Evolutionary conservation across 2,113 vertebrate species (phyloP), one percentile per base, ranked within the genome.

Genomic region (Parus major): DNA sequence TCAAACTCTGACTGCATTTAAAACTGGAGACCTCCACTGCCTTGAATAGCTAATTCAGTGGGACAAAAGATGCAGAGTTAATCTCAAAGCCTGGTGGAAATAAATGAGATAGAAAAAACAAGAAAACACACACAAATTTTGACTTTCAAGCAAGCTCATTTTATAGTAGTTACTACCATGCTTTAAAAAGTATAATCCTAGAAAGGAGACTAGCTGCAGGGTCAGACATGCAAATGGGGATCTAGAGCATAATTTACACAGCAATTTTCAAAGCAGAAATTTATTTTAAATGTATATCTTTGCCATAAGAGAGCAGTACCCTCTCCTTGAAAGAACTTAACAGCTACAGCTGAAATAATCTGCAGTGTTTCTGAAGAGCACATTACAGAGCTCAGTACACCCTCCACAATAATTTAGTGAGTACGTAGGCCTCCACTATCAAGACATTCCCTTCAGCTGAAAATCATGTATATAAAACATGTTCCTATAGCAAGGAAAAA

Each of bases 1-100:
- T 31, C 71, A 75, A 91, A 79, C 49, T 70, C 77, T 64, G 47
- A 72, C 78, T 79, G 73, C 57, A 90, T 95, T 91, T 93, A 78
- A 59, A 95, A 88, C n/a, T 79, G 49, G 22, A 83, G 31, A 92
- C 63, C 44, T 94, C n/a, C 68, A 52, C 31, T 56, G 71, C 79
- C 46, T 82, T 94, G 50, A 94, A 93, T 29, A 93, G 59, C 36
- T 81, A 66, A 86, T 78, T 82, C 7, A 22, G 24, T 14, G 22
- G 23, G 39, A 90, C 41, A 82, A 79, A 77, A 75, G 44, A 55
- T 56, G n/a, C 4, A 85, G 53, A 82, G 72, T 49, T 82, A 59
- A 80, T 75, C 31, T 78, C 64, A 88, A 88, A 90, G 56, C 33
- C 21, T 80, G 49, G 50, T 81, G 52, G 47, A 91, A 93, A 93